Evolutionary conservation across 2,797 vertebrate species (phyloP), one percentile per base, ranked within the genome.

Genomic region (Garrulus glandarius): DNA sequence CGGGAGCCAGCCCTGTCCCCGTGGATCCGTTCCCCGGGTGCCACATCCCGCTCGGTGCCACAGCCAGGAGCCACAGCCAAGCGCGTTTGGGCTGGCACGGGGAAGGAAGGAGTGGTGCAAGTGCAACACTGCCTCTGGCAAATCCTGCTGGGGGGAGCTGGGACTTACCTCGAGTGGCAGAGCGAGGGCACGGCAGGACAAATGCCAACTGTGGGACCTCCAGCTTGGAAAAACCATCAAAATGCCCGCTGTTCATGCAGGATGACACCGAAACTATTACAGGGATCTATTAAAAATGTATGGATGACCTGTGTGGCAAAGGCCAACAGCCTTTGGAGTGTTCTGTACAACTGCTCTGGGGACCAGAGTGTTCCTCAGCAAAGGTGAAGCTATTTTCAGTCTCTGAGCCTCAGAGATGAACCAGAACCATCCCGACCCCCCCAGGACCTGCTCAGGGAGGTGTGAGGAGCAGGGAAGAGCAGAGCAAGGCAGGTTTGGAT

Each of bases 331-430:
- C 14, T 69, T 20, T 13, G 47, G 63, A 46, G 88, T 4, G 23
- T 41, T 87, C 57, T 52, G 75, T 44, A 37, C 61, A 9, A 15
- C 19, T 22, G 76, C 84, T 56, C 37, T 0, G 0, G 71, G 68
- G 34, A 44, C 70, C 43, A 9, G 10, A 24, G 69, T 6, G 43
- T 2, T 68, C 60, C 82, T 72, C 65, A 22, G 82, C 37, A 70
- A 84, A 93, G 74, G 44, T 39, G 79, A 91, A 86, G 87, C 43
- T 68, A 46, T 96, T 91, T 80, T 46, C 37, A 15, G 59, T 6
- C 82, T 76, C 64, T 2, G 23, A 80, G 50, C 29, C 41, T 71
- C 75, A 69, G 44, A 77, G 64, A n/a, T 8, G 64, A 72, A 65
- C 7, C 71, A 80, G 87, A 49, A 76, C 17, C 68, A 57, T 7